These are phyloP conservation scores for Nycteola revayana DNA, from an alignment of 2,888 invertebrate genomes.

Conservation along the genomic window DNA sequence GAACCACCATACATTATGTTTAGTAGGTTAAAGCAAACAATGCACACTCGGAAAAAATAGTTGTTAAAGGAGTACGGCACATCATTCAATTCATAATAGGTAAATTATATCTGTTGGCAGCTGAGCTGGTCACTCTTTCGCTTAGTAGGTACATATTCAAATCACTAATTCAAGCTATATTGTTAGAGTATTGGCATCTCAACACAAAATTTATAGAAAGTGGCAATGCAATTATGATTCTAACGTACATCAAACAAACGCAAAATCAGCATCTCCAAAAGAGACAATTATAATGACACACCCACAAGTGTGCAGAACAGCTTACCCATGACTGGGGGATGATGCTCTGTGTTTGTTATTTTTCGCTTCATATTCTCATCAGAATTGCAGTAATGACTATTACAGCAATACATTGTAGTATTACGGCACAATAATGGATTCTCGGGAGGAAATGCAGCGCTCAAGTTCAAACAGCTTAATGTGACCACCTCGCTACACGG, in stretches of 20 bases:
- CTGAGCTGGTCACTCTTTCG: conserved; percentile 47
- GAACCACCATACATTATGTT: conserved; percentile 80
- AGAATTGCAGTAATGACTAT: conserved; percentile 70
- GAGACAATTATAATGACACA: conserved; percentile 57
- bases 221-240: conserved; percentile 70
- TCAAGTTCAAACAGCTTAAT: conserved; percentile 81
- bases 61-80: conserved; percentile 70
- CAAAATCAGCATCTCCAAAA: conserved; percentile 65
- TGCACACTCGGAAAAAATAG: conserved; percentile 75
- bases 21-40: conserved; percentile 83
- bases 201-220: conserved; percentile 74
- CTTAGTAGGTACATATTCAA: conserved; percentile 73
- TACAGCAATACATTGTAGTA: conserved; percentile 70
- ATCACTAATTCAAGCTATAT: conserved; percentile 76
- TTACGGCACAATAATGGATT: conserved; percentile 67
- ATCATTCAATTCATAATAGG: conserved; percentile 75
- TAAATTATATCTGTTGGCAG: conserved; percentile 40
- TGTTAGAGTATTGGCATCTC: conserved; percentile 77
- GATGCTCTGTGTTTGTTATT: conserved; percentile 53
- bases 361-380: conserved; percentile 59
- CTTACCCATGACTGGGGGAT: conserved; percentile 65
- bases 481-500: conserved; percentile 61
- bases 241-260: conserved; percentile 77
- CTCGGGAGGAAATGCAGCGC: conserved; percentile 80
- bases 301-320: conserved; percentile 56